phyloP scores from a whole-genome alignment of 2,797 vertebrate genomes.

The Chloroceryle amazona region DNA sequence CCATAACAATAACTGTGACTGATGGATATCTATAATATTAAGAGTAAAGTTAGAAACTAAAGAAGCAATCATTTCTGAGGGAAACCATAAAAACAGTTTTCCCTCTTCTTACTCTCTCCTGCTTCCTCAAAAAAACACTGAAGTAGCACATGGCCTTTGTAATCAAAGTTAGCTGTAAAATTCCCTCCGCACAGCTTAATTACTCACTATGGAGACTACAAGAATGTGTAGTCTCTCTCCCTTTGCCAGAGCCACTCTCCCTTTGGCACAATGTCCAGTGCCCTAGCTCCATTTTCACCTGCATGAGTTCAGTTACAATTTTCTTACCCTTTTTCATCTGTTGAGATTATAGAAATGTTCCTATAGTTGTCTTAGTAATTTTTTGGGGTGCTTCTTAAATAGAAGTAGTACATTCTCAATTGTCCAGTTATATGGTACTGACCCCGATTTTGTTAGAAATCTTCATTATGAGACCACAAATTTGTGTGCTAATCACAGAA shows the following conservation, averaged over 20 bases:
- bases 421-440: not conserved
- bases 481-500: not conserved
- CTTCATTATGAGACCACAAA: not conserved
- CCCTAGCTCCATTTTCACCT: not conserved
- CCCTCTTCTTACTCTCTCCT: not conserved
- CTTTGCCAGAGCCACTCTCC: no score
- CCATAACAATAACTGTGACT: not conserved
- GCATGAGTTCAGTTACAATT: not conserved
- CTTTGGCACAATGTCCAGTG: not conserved
- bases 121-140: not conserved
- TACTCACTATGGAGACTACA: not conserved
- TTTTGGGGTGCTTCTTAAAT: not conserved
- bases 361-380: not conserved
- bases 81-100: not conserved
- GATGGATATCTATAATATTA: not conserved
- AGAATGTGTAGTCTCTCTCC: accelerated
- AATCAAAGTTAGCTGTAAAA: not conserved
- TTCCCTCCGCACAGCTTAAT: not conserved
- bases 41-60: not conserved
- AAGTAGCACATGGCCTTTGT: not conserved
- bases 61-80: not conserved
- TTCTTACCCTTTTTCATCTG: not conserved
- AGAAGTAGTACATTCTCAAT: not conserved
- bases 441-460: not conserved
- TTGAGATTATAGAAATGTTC: not conserved